A percentile compares a stretch with the other conserved stretches of the same genome.
Conservation (phyloP, 2,797 vertebrate species). For the Sebastes minor region DNA sequence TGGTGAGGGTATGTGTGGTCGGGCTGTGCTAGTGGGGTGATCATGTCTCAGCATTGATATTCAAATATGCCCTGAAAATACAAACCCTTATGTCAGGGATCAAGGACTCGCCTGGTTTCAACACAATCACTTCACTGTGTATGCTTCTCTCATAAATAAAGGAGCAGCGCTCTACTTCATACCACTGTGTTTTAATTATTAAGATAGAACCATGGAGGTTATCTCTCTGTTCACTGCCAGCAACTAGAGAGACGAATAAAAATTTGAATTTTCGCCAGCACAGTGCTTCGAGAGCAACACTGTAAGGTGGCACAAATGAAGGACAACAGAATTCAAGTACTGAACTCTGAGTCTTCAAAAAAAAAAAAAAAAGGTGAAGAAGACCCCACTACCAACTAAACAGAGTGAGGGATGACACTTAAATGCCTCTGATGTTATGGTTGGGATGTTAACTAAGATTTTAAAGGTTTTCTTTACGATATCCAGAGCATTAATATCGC, state of each 20-base stretch:
- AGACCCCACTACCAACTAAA: neutral
- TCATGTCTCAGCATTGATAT: constrained; percentile 79
- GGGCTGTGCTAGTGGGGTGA: constrained; percentile 64
- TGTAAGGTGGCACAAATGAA: constrained; percentile 62
- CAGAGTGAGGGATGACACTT: neutral
- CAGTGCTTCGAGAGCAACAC: constrained; percentile 65
- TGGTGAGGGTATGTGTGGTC: constrained; percentile 46
- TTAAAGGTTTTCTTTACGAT: neutral
- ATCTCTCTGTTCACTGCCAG: constrained; percentile 74
- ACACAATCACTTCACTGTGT: constrained; percentile 78
- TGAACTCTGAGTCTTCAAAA: constrained; percentile 3
- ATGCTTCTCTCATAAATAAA: constrained; percentile 79
- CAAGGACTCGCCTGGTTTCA: constrained; percentile 80
- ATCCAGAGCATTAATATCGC: neutral
- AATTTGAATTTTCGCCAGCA: constrained; percentile 70
- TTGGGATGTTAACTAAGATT: neutral
- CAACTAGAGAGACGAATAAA: constrained; percentile 45
- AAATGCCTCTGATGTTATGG: neutral
- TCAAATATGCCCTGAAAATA: constrained; percentile 79
- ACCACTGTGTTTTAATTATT: constrained; percentile 82
- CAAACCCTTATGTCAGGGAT: constrained; percentile 81
- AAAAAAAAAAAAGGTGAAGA: neutral
- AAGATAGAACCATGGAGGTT: constrained; percentile 75
- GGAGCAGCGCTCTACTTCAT: constrained; percentile 75
- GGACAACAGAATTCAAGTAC: constrained; percentile 56